Evolutionary conservation across 2,113 vertebrate species (phyloP).

Genomic region (Phylloscopus whistleri): DNA sequence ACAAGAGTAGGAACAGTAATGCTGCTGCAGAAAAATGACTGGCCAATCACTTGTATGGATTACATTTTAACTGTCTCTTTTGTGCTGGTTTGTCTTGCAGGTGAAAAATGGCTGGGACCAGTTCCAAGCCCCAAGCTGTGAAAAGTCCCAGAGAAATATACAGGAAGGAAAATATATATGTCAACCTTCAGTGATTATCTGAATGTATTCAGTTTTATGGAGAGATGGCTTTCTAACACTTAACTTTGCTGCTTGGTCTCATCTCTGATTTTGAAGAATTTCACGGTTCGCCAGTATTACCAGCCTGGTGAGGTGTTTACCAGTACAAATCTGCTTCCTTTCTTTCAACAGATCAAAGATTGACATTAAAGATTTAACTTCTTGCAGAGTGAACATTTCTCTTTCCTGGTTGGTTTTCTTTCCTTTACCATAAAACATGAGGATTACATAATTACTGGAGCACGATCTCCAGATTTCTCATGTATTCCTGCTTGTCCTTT

Average conservation of each 20-base stretch:
- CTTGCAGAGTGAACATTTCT: background rate
- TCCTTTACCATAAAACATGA: background rate
- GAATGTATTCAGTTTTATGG: background rate
- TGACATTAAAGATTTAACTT: background rate
- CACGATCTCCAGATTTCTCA: rapidly evolving
- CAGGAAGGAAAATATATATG: background rate
- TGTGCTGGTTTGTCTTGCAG: slow-evolving; percentile 50
- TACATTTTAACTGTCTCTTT: background rate
- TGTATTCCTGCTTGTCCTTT: background rate
- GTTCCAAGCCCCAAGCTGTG: slow-evolving; percentile 52
- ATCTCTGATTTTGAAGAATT: background rate
- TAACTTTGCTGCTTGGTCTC: background rate
- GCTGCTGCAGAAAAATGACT: background rate
- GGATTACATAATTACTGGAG: background rate
- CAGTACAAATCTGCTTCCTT: background rate
- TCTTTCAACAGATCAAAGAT: background rate
- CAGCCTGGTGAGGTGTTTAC: background rate
- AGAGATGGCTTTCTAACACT: background rate
- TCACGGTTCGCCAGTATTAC: background rate
- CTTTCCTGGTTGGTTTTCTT: background rate
- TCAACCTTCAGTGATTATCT: background rate
- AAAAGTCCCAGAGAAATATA: background rate
- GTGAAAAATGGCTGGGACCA: slow-evolving; percentile 78
- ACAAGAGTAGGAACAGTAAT: background rate
- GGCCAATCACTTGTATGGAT: background rate